Evolutionary conservation across 2,888 invertebrate species (phyloP).

Genomic region (Orchesellides sinensis): DNA sequence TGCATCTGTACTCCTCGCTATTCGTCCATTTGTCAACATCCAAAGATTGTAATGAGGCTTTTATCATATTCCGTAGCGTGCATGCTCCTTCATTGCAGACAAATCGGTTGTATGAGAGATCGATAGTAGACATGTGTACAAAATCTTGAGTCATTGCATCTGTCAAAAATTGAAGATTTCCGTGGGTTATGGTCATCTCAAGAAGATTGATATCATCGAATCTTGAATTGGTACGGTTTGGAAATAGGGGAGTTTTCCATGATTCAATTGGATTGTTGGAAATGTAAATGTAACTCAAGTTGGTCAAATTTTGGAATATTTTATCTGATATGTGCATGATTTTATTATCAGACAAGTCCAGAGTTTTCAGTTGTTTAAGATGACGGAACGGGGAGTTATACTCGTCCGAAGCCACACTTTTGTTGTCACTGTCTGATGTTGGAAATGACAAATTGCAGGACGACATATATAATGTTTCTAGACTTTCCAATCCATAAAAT

Average conservation of each 20-base stretch:
- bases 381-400: no score
- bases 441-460: conserved; percentile 27
- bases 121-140: conserved; percentile 75
- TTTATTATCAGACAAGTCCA: conserved; percentile 80
- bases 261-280: conserved; percentile 80
- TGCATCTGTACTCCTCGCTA: conserved; percentile 59
- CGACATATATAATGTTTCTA: conserved; percentile 35
- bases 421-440: not conserved
- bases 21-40: not conserved
- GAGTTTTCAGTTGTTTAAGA: conserved; percentile 34
- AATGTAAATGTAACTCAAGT: conserved; percentile 79
- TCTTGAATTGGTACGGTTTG: conserved; percentile 75
- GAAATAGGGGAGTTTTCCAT: conserved; percentile 79
- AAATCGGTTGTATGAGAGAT: conserved; percentile 58
- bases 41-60: not conserved
- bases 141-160: conserved; percentile 81
- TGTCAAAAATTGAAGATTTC: conserved; percentile 77
- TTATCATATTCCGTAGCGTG: conserved; percentile 75
- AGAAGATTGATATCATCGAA: conserved; percentile 76
- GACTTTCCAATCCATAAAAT: conserved; percentile 62
- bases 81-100: conserved; percentile 77
- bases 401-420: not conserved
- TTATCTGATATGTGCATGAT: conserved; percentile 77
- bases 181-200: conserved; percentile 80
- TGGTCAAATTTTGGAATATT: conserved; percentile 77